Evolutionary conservation across 2,797 vertebrate species (phyloP), one percentile per base, ranked within the genome.

Genomic region (Artibeus jamaicensis): DNA sequence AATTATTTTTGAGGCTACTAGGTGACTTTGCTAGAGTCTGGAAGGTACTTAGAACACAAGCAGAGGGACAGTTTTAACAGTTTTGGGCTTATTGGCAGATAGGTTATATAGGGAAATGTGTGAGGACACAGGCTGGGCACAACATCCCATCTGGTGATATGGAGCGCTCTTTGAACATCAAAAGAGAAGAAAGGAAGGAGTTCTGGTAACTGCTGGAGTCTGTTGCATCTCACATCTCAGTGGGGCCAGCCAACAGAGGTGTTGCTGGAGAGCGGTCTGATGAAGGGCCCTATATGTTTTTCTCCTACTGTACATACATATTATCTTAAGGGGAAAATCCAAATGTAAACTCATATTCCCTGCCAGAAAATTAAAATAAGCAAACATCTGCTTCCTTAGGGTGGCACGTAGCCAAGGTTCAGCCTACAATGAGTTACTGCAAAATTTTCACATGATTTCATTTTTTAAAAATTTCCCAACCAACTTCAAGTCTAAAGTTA

Each of bases 361-460:
- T 95, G 94, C 96, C 94, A 95, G 92, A 96, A 97, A 97, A 95
- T 97, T 95, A 96, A 95, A 97, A 92, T 96, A 96, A 96, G 91
- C 96, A 98, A 98, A 96, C 96, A 98, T 98, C 97, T 97, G 96
- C 95, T 97, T 97, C 95, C 86, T 96, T 86, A 39, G 83, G 57
- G 67, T 97, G 96, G 97, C 94, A 82, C 57, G 55, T 59, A 14
- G 96, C 97, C 96, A 98, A 94, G 71, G 89, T 94, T 93, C 94
- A 89, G 97, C 93, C 93, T 96, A 96, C 96, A 77, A 76, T 96
- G 97, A 95, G 93, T 97, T 97, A 96, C 96, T 97, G 93, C 93
- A 96, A 89, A 93, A 96, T 96, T 96, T 98, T 98, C 97, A 96
- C 97, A 98, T 98, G 97, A 98, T 97, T 98, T 98, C 97, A 98